phyloP scores from a whole-genome alignment of 2,797 vertebrate species.

The Sus cebifrons region DNA sequence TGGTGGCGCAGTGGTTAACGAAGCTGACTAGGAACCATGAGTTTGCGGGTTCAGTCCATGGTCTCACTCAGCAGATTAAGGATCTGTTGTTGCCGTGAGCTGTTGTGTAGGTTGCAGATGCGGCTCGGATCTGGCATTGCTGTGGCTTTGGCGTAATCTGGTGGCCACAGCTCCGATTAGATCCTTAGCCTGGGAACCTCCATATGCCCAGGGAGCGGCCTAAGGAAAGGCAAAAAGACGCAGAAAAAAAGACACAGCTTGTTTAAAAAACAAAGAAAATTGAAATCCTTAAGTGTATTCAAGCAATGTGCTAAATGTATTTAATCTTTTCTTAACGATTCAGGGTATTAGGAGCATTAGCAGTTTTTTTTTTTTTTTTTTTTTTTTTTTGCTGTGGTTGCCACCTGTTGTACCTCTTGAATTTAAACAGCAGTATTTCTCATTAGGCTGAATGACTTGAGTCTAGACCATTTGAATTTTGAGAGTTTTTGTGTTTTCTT shows the following conservation, averaged over 20 bases:
- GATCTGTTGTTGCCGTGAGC: too few species aligned
- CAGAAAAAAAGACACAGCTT: not conserved
- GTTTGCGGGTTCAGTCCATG: too few species aligned
- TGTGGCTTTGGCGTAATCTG: too few species aligned
- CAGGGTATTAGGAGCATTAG: not conserved
- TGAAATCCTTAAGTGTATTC: not conserved
- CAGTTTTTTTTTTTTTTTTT: not conserved
- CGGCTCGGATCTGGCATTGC: too few species aligned
- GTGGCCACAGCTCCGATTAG: too few species aligned
- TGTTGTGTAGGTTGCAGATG: too few species aligned
- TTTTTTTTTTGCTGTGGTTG: not conserved
- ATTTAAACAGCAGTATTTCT: constrained; percentile 3
- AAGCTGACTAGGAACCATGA: too few species aligned
- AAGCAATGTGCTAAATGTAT: not conserved
- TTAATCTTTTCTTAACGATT: not conserved
- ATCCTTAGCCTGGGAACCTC: too few species aligned
- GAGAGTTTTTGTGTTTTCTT: not conserved
- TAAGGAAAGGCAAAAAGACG: too few species aligned
- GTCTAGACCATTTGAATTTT: not conserved
- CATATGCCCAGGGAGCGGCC: too few species aligned
- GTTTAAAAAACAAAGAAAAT: not conserved
- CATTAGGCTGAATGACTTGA: not conserved
- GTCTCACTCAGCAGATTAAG: too few species aligned
- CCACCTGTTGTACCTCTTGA: not conserved
- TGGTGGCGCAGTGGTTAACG: too few species aligned